Evolutionary conservation across 2,888 invertebrate species (phyloP).

Genomic region (Microchrysa polita): DNA sequence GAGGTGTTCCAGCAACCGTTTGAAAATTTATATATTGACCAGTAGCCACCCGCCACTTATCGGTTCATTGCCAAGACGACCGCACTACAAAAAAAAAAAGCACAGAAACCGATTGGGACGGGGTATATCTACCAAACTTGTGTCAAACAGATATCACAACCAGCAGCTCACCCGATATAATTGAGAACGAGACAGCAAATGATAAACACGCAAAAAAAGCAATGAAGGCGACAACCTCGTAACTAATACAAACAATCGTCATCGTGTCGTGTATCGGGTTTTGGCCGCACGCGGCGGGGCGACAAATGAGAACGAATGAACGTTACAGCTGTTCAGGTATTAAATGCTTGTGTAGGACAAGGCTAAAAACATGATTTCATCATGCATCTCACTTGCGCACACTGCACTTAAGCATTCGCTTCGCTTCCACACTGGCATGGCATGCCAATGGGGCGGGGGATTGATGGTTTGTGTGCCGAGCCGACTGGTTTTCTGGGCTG

Average conservation of each 20-base stretch:
- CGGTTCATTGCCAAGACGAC: not conserved
- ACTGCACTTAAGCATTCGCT: not conserved
- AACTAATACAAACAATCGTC: constrained; percentile 25
- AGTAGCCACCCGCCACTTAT: not conserved
- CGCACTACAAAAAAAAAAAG: not conserved
- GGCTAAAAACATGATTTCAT: constrained; percentile 19
- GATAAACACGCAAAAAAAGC: constrained; percentile 33
- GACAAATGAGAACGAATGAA: constrained; percentile 38
- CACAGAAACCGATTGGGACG: constrained; percentile 14
- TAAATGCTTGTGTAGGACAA: constrained; percentile 35
- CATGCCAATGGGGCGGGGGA: constrained; percentile 22
- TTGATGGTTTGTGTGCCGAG: too few relatives aligned
- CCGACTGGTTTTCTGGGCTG: constrained; percentile 28
- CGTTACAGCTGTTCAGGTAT: constrained; percentile 26
- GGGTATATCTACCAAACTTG: not conserved
- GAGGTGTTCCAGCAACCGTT: too few relatives aligned
- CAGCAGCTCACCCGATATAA: constrained; percentile 9
- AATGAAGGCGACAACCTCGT: constrained; percentile 10
- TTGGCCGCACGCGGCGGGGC: constrained; percentile 14
- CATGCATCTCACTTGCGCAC: not conserved
- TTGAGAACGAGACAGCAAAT: constrained; percentile 39
- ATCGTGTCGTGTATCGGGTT: not conserved
- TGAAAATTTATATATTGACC: not conserved
- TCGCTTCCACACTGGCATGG: not conserved
- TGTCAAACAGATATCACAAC: not conserved